A percentile compares a stretch with the other conserved stretches of the same genome.
Evolutionary conservation across 1,140 invertebrate species (phyloP).

Genomic region (Bombus soroeensis): DNA sequence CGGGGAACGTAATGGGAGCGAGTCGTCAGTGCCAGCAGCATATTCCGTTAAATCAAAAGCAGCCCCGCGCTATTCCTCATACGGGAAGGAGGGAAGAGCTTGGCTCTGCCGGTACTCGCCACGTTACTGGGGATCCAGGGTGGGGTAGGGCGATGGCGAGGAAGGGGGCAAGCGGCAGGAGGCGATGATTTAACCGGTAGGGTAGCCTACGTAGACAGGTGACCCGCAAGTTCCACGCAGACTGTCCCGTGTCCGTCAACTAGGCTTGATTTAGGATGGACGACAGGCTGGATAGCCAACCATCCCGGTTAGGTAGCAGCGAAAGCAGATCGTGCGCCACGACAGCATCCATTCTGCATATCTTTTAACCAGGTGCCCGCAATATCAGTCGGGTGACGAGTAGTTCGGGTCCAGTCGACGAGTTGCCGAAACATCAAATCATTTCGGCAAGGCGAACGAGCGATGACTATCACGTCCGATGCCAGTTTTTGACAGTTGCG

Average conservation of each 20-base stretch:
- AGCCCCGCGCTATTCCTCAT: conserved; percentile 72
- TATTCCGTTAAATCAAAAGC: conserved; percentile 81
- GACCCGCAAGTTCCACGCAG: conserved; percentile 67
- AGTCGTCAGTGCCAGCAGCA: conserved; percentile 79
- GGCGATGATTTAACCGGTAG: conserved; percentile 64
- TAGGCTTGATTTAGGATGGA: conserved; percentile 62
- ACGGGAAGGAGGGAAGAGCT: conserved; percentile 53
- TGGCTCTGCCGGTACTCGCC: not conserved
- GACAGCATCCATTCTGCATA: conserved; percentile 56
- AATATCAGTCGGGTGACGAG: conserved; percentile 59
- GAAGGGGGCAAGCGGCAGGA: not conserved
- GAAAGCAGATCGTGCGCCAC: conserved; percentile 34
- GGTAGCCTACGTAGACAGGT: conserved; percentile 66
- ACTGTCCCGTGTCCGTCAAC: conserved; percentile 67
- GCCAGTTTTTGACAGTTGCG: not conserved
- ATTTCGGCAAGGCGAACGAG: conserved; percentile 28
- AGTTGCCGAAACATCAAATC: conserved; percentile 63
- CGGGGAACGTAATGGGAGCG: conserved; percentile 66
- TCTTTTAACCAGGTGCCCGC: conserved; percentile 55
- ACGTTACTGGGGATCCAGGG: not conserved
- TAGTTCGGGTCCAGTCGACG: conserved; percentile 38
- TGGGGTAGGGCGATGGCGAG: conserved; percentile 2
- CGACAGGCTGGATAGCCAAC: conserved; percentile 43
- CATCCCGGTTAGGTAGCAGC: conserved; percentile 36
- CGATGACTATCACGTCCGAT: not conserved